A percentile compares a stretch with the other conserved stretches of the same genome.
These are phyloP conservation scores for Craseonycteris thonglongyai DNA, from an alignment of 2,113 vertebrate genomes.

Conservation along the genomic window DNA sequence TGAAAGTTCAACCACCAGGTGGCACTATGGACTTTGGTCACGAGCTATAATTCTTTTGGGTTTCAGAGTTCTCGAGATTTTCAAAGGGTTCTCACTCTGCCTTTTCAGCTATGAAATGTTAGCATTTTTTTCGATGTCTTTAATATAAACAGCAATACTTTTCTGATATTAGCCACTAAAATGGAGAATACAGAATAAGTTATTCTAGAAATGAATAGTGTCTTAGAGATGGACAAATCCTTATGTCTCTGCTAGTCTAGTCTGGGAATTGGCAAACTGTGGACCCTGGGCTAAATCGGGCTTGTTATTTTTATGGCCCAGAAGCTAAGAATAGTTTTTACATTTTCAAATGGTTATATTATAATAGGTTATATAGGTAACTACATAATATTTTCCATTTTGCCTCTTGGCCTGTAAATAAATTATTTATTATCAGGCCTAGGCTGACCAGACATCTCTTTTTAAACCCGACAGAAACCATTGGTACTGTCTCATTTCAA, in stretches of 20 bases:
- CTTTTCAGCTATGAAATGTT: neutral
- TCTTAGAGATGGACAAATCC: neutral
- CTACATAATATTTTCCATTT: neutral
- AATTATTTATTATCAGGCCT: too few species aligned
- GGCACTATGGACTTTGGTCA: neutral
- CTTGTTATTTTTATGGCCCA: neutral
- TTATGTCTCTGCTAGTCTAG: neutral
- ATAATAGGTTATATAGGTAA: neutral
- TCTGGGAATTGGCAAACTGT: neutral
- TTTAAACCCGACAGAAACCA: too few species aligned
- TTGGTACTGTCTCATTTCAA: too few species aligned
- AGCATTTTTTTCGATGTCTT: neutral
- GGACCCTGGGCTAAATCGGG: neutral
- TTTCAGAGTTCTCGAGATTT: neutral
- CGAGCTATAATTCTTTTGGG: neutral
- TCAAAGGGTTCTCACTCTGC: neutral
- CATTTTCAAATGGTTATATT: neutral
- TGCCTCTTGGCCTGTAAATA: neutral
- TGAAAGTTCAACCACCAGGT: conserved; percentile 26
- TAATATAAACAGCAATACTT: neutral
- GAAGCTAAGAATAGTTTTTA: neutral
- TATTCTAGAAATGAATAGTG: neutral
- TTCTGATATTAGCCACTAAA: neutral
- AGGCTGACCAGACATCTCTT: too few species aligned
- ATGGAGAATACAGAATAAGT: neutral